phyloP scores from a whole-genome alignment of 1,140 invertebrate genomes.

The Macrosteles quadrilineatus region DNA sequence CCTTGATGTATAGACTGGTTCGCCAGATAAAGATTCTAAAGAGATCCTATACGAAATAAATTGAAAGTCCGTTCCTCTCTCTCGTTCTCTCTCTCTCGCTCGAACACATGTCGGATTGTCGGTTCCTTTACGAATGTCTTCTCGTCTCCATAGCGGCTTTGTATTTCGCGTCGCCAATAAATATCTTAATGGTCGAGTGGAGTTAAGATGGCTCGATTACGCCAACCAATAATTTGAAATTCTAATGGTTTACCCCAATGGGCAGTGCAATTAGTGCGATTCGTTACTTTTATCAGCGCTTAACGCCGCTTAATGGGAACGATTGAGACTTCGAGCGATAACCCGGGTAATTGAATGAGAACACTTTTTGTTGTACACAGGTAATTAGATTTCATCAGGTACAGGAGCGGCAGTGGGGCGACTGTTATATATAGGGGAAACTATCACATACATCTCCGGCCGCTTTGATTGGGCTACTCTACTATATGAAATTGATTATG shows the following conservation, averaged over 20 bases:
- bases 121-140: not conserved
- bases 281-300: not conserved
- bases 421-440: not conserved
- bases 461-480: no score
- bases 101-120: not conserved
- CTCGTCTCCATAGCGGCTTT: not conserved
- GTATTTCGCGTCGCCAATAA: not conserved
- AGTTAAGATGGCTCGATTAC: slow-evolving; percentile 17
- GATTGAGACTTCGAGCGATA: not conserved
- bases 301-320: not conserved
- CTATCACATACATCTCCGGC: not conserved
- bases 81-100: not conserved
- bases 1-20: slow-evolving; percentile 11
- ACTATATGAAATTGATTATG: no score
- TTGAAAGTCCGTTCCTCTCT: not conserved
- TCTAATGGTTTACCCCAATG: slow-evolving; percentile 19
- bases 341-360: not conserved
- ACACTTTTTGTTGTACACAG: not conserved
- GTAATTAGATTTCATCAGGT: not conserved
- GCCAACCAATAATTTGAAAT: slow-evolving; percentile 6
- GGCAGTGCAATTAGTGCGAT: slow-evolving; percentile 5
- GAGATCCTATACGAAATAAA: slow-evolving; percentile 10
- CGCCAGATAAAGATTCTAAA: slow-evolving; percentile 17
- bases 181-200: slow-evolving; percentile 15
- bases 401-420: not conserved